Base-by-base conservation (phyloP, 2,113 vertebrate genomes). In the Anthoscopus minutus region DNA sequence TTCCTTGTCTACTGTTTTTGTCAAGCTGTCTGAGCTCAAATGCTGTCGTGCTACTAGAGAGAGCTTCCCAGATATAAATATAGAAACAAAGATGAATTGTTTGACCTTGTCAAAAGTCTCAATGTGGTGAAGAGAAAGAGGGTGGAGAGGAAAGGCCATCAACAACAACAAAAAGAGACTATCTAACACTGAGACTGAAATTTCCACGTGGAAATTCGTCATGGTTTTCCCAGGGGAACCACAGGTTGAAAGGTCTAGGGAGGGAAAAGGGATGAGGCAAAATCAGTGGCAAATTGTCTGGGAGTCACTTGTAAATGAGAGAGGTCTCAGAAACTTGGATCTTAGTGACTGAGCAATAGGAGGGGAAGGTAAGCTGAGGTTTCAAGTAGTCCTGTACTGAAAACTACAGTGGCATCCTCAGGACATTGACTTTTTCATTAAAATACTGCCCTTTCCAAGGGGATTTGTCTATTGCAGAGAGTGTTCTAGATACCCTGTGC, bases 21-120 rank as follows among this genome's bases (percentile, higher is more conserved):
- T 82, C 53, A 37, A 44, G 51, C 74, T 57, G 23, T 74, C 64
- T 15, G 44, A 38, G 56, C 37, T 84, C 57, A 67, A 83, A 67
- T 33, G 64, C 48, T 88, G 15, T 64, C 2, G 3, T 40, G 44
- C 72, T 74, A n/a, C 37, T 62, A 27, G 50, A 78, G 44, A 60
- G 44, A 94, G 28, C 81, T 94, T 88, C 83, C 81, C 58, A 50
- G 25, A 51, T 72, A 81, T 3, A 95, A 94, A 94, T 81, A 86
- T 71, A 90, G 91, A 91, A 88, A 88, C 56, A 58, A 91, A 78
- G 83, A 95, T 71, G 5, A 83, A 92, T 94, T 90, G 77, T 60
- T 91, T 92, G 80, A 91, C 86, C 92, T 82, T 94, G 87, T 91
- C 91, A 89, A 28, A 91, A 91, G 61, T 79, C 62, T 97, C 84